Conservation (phyloP, 2,888 invertebrate species). For the Cerceris rybyensis region DNA sequence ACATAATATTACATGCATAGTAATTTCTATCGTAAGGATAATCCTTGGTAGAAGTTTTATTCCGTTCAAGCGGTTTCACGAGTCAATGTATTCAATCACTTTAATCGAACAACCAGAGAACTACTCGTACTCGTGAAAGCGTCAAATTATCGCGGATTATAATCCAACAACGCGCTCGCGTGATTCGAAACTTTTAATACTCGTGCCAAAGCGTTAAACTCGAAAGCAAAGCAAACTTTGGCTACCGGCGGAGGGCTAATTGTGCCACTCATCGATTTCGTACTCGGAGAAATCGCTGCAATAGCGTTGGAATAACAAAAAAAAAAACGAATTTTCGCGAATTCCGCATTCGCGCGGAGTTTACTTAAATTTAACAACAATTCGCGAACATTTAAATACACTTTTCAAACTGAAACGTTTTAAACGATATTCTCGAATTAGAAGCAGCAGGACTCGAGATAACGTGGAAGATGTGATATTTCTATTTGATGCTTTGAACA, state of each 20-base stretch:
- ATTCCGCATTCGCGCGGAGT: too few relatives aligned
- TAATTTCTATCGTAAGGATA: too few relatives aligned
- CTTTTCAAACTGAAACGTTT: too few relatives aligned
- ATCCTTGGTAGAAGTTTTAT: not conserved
- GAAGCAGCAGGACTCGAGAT: too few relatives aligned
- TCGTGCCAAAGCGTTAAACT: constrained; percentile 61
- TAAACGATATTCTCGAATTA: too few relatives aligned
- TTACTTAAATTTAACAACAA: too few relatives aligned
- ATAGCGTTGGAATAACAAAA: constrained; percentile 32
- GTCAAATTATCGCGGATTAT: constrained; percentile 62
- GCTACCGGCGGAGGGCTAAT: constrained; percentile 47
- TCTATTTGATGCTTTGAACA: too few relatives aligned
- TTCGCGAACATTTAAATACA: too few relatives aligned
- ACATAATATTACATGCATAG: too few relatives aligned
- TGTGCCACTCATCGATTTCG: constrained; percentile 56
- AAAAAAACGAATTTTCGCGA: not conserved
- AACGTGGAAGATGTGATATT: too few relatives aligned
- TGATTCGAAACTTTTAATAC: constrained; percentile 64
- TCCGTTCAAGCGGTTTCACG: constrained; percentile 13
- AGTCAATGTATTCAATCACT: constrained; percentile 44
- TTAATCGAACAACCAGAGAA: constrained; percentile 34
- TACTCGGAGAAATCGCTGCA: constrained; percentile 50
- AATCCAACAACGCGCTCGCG: constrained; percentile 58
- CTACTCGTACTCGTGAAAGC: constrained; percentile 54
- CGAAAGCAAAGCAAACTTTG: constrained; percentile 65